These are phyloP conservation scores for Drosophila algonquin DNA, from an alignment of 2,888 invertebrate species.

Conservation along the genomic window DNA sequence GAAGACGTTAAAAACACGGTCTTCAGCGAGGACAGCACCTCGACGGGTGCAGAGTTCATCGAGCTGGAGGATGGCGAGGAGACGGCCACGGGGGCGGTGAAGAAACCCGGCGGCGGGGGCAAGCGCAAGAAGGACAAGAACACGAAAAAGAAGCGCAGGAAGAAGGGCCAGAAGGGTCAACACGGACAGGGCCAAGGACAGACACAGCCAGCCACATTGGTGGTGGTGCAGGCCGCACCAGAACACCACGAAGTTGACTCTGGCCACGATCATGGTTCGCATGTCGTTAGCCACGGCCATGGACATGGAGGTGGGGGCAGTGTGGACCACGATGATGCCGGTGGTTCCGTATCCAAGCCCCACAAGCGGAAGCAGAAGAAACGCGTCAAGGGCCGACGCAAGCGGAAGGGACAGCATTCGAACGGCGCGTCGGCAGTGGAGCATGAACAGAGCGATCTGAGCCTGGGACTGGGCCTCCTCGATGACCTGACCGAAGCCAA, in stretches of 20 bases:
- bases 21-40: conserved; percentile 51
- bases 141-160: conserved; percentile 60
- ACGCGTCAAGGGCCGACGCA: conserved; percentile 69
- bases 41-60: conserved; percentile 76
- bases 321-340: conserved; percentile 56
- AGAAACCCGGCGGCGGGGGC: conserved; percentile 71
- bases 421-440: conserved; percentile 51
- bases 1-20: conserved; percentile 55
- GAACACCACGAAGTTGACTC: conserved; percentile 64
- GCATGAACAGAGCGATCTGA: conserved; percentile 60
- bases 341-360: conserved; percentile 63
- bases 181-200: conserved; percentile 35
- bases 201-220: conserved; percentile 76
- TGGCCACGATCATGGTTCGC: conserved; percentile 43
- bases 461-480: conserved; percentile 72
- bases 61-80: conserved; percentile 74
- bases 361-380: conserved; percentile 76
- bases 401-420: conserved; percentile 72
- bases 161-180: conserved; percentile 51
- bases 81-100: conserved; percentile 46
- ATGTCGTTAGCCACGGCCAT: conserved; percentile 47
- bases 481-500: conserved; percentile 73
- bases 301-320: conserved; percentile 48
- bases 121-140: conserved; percentile 71
- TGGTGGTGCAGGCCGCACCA: conserved; percentile 76